Conservation (phyloP, 2,888 invertebrate genomes). For the Steinernema carpocapsae region DNA sequence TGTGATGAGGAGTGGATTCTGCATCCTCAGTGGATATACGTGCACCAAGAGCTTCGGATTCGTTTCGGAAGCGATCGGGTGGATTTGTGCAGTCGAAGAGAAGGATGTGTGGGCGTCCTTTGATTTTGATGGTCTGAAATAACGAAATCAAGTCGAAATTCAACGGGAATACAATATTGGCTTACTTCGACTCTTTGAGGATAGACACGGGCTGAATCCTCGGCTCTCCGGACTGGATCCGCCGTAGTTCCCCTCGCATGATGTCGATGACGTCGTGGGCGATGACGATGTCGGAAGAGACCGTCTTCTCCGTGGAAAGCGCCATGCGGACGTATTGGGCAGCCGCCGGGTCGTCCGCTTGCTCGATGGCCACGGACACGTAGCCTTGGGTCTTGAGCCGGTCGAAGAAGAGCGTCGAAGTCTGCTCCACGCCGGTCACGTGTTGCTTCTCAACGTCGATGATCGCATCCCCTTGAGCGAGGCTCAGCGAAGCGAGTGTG, state of each 20-base stretch:
- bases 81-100: slow-evolving; percentile 5
- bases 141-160: background rate
- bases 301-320: slow-evolving; percentile 3
- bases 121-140: background rate
- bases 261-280: slow-evolving; percentile 16
- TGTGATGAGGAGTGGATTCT: slow-evolving; percentile 20
- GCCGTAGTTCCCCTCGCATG: background rate
- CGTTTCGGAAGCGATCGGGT: slow-evolving; percentile 39
- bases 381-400: slow-evolving; percentile 6
- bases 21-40: background rate
- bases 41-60: slow-evolving; percentile 38
- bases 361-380: slow-evolving; percentile 30
- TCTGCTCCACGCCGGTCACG: slow-evolving; percentile 37
- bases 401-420: slow-evolving; percentile 7
- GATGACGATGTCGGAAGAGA: background rate
- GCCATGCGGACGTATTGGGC: slow-evolving; percentile 22
- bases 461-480: slow-evolving; percentile 38
- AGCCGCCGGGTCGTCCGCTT: slow-evolving; percentile 9
- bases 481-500: slow-evolving; percentile 33
- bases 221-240: background rate
- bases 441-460: slow-evolving; percentile 36
- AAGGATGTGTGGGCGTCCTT: background rate
- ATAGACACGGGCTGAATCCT: background rate
- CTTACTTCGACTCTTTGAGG: background rate
- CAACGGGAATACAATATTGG: background rate